phyloP scores from a whole-genome alignment of 2,797 vertebrate genomes.

The Columba guinea region DNA sequence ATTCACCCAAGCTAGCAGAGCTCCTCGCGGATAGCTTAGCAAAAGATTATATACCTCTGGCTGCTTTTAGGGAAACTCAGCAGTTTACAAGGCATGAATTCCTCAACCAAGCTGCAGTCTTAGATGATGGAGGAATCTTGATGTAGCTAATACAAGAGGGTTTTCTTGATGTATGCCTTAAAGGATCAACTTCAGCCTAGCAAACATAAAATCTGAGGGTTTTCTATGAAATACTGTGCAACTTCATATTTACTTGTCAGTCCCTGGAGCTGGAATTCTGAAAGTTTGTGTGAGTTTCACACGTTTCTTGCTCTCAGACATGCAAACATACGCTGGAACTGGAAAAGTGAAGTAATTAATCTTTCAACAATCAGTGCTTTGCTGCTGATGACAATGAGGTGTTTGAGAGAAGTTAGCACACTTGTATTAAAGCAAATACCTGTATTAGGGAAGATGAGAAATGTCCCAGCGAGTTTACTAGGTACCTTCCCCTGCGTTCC shows the following conservation, averaged over 20 bases:
- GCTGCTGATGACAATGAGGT: background rate
- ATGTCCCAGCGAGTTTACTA: background rate
- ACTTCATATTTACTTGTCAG: constrained; percentile 44
- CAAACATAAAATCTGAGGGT: background rate
- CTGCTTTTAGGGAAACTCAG: background rate
- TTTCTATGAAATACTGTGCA: constrained; percentile 24
- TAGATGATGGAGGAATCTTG: background rate
- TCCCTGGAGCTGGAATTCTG: constrained; percentile 41
- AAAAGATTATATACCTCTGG: background rate
- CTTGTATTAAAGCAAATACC: background rate
- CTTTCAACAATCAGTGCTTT: constrained; percentile 20
- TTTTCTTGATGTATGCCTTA: constrained; percentile 12
- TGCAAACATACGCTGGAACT: constrained; percentile 28
- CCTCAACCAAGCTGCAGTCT: background rate
- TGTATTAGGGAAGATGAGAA: background rate
- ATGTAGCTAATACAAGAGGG: background rate
- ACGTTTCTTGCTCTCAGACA: constrained; percentile 49
- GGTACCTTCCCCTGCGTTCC: background rate
- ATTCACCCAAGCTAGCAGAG: background rate
- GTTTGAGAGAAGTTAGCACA: background rate
- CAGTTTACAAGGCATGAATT: background rate
- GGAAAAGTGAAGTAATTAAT: constrained; percentile 49
- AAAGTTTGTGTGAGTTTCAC: constrained; percentile 55
- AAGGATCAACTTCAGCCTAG: background rate
- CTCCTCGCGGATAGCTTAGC: background rate